A percentile compares a stretch with the other conserved stretches of the same genome.
Conservation (phyloP, 2,113 vertebrate genomes). For the Platycercus adscitus region DNA sequence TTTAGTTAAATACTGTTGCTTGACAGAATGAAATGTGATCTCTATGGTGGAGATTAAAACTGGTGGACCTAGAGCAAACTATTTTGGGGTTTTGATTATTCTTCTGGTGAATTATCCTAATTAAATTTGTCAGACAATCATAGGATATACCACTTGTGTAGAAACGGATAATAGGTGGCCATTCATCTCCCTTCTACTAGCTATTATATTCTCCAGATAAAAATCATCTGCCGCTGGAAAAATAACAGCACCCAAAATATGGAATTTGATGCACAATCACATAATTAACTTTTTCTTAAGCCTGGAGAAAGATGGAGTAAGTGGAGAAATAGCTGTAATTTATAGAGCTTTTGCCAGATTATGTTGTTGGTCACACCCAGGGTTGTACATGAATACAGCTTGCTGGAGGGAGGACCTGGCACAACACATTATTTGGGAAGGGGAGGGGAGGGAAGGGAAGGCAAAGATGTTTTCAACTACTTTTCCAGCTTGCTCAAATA, state of each 20-base stretch:
- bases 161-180: not conserved
- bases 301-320: not conserved
- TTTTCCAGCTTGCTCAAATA: not conserved
- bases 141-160: not conserved
- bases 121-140: conserved; percentile 62
- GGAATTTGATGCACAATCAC: not conserved
- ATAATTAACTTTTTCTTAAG: conserved; percentile 24
- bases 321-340: conserved; percentile 9
- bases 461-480: not conserved
- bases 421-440: not conserved
- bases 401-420: not conserved
- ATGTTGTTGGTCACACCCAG: not conserved
- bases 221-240: not conserved
- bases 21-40: conserved; percentile 68
- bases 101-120: conserved; percentile 65
- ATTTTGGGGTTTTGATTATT: conserved; percentile 59
- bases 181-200: not conserved
- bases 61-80: conserved; percentile 38
- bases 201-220: conserved; percentile 26
- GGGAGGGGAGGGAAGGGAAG: not conserved
- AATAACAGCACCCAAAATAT: not conserved
- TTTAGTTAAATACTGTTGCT: conserved; percentile 62
- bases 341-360: not conserved
- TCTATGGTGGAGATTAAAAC: conserved; percentile 59
- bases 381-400: not conserved